Base-by-base conservation (phyloP, 1,140 invertebrate genomes). In the Sipha flava region DNA sequence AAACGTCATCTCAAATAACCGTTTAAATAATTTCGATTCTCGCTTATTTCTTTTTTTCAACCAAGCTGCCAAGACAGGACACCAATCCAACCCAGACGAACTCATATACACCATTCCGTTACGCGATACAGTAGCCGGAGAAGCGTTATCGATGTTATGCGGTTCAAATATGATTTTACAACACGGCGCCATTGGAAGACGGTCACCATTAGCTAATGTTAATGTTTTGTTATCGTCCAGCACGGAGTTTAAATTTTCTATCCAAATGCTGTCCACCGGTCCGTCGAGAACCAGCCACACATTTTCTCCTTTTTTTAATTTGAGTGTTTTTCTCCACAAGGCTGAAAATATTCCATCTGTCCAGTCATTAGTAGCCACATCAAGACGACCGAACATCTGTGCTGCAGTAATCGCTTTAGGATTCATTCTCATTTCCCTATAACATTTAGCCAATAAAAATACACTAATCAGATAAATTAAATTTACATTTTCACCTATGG, bases 81-180 rank as follows among this genome's bases (percentile, higher is more conserved):
- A 90, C 92, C 95, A 98, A 84, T 95, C 92, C 34, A 98, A 86
- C 0, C 95, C 95, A 0, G 95, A 97, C 0, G 95, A 96, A 83
- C 95, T 97, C 96, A 98, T 98, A 85, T 97, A 98, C 1, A 97
- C 95, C 95, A 98, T 98, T 82, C 96, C 96, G 85, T 97, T 97
- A 77, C 96, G 88, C 0, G 95, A 97, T 1, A 98, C 96, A 0
- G 96, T 98, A 1, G 96, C 95, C 7, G 96, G 96, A 26, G 95
- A 97, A 1, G 96, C 96, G 85, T 98, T 98, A 85, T 98, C 95
- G 81, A 98, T 96, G 84, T 98, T 97, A 85, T 98, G 94, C 0
- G 95, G 95, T 86, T 98, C 96, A 85, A 98, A 98, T 82, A 98
- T 95, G 80, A 98, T 95, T 87, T 98, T 98, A 80, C 94, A 95